Conservation (phyloP, 1,140 invertebrate species). For the Lepidurus couesii region DNA sequence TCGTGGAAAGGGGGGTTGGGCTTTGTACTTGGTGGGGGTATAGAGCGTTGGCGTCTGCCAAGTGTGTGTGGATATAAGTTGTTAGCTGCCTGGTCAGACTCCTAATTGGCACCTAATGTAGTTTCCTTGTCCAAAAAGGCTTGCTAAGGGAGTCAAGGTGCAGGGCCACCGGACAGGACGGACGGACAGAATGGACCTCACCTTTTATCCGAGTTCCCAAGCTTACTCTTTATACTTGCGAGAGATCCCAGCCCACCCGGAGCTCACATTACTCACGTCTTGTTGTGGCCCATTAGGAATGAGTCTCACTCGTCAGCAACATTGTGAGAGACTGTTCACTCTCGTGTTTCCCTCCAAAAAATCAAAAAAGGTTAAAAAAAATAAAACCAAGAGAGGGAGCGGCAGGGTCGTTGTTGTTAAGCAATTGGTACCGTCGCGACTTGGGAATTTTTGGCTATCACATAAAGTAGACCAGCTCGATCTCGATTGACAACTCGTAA, state of each 20-base stretch:
- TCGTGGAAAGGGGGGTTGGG: no score
- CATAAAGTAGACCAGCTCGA: no score
- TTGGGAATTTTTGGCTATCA: no score
- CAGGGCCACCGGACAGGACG: not conserved
- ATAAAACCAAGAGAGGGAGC: not conserved
- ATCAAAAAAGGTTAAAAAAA: not conserved
- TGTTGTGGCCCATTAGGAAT: slow-evolving; percentile 18
- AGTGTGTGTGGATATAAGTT: not conserved
- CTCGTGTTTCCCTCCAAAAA: not conserved
- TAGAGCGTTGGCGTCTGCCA: not conserved
- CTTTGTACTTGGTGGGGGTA: no score
- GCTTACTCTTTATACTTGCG: not conserved
- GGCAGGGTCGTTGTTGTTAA: no score
- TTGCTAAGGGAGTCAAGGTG: slow-evolving; percentile 1
- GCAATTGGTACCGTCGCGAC: no score
- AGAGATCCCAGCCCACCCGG: not conserved
- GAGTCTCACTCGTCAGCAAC: slow-evolving; percentile 13
- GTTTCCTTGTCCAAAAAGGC: slow-evolving; percentile 4
- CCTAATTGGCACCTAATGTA: slow-evolving; percentile 22
- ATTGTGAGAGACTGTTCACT: not conserved
- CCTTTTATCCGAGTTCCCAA: not conserved
- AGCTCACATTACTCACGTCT: slow-evolving; percentile 6
- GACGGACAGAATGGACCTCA: not conserved
- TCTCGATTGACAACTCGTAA: no score
- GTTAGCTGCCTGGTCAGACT: slow-evolving; percentile 17